Base-by-base conservation (phyloP, 1,140 invertebrate genomes). In the Drosophila sturtevanti region DNA sequence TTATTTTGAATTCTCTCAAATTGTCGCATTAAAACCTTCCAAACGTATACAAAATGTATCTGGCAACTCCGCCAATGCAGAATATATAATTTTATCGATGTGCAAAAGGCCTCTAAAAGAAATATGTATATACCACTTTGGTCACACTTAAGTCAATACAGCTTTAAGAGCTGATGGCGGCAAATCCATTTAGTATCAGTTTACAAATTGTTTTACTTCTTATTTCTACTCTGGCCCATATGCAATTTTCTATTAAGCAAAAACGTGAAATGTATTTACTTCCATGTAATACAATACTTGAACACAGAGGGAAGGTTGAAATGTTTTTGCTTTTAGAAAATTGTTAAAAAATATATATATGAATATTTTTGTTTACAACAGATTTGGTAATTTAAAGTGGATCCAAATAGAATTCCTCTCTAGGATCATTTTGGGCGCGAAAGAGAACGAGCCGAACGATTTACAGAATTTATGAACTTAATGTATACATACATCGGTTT, bases 401-500 rank as follows among this genome's bases (percentile, higher is more conserved):
- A 35, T 10, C 34, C 9, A 48, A 48, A 21, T 48, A 18, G 41
- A 18, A 18, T 44, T 44, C 41, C 4, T 31, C 27, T 18, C 1
- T 44, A 44, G 41, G 38, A 41, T 18, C 9, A n/a, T 7, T 44
- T 44, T 18, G 35, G 14, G 9, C 27, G 16, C n/a, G 24, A 16
- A 11, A 56, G 10, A 16, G 18, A 2, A 14, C 6, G 27, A 56
- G 24, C n/a, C n/a, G 16, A 14, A 22, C 11, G 51, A 54, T n/a
- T 22, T 6, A 31, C 12, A 27, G 27, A 76, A 68, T 62, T 66
- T 35, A 62, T 51, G 54, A 51, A n/a, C n/a, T n/a, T 34, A 10
- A 44, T 68, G 72, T 68, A 58, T 62, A 38, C 34, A 18, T 37
- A 34, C 16, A 27, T 58, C 44, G 56, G n/a, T n/a, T n/a, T n/a